phyloP scores from a whole-genome alignment of 2,113 vertebrate species.

The Polyodon spathula region DNA sequence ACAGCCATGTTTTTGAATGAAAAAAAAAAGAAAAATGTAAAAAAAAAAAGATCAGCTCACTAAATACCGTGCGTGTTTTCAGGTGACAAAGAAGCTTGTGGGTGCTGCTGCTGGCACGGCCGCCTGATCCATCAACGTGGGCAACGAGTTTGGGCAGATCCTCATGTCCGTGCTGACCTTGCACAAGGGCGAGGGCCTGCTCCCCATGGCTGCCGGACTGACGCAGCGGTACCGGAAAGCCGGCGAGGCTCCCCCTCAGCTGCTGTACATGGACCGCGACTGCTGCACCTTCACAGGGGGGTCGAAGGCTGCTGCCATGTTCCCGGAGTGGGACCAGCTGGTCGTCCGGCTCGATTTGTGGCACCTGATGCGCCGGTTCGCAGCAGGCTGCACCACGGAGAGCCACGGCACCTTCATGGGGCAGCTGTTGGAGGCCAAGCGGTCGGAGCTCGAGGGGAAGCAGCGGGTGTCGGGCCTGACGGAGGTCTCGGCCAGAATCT shows the following conservation, averaged over 20 bases:
- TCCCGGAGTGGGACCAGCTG: slow-evolving; percentile 11
- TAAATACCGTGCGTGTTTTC: background rate
- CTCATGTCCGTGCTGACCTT: too few relatives aligned
- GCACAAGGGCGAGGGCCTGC: too few relatives aligned
- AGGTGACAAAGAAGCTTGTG: background rate
- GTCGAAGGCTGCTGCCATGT: slow-evolving; percentile 21
- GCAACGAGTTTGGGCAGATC: too few relatives aligned
- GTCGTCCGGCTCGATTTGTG: slow-evolving; percentile 15
- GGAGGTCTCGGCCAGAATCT: background rate
- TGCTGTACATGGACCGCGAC: too few relatives aligned
- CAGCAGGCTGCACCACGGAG: slow-evolving; percentile 14
- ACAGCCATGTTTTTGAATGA: too few relatives aligned
- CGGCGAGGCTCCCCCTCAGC: too few relatives aligned
- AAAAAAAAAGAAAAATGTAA: too few relatives aligned
- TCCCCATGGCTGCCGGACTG: too few relatives aligned
- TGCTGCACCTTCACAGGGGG: too few relatives aligned
- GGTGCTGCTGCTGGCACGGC: slow-evolving; percentile 1
- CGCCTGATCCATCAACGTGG: too few relatives aligned
- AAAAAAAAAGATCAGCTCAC: too few relatives aligned
- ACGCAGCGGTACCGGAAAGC: too few relatives aligned
- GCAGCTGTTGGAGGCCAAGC: background rate
- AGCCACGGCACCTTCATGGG: slow-evolving; percentile 17
- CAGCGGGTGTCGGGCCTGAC: background rate
- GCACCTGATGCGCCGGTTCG: slow-evolving; percentile 21
- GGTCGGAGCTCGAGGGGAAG: background rate